These are phyloP conservation scores for Cyanoramphus novaezelandiae DNA, from an alignment of 2,113 vertebrate species.

Conservation along the genomic window DNA sequence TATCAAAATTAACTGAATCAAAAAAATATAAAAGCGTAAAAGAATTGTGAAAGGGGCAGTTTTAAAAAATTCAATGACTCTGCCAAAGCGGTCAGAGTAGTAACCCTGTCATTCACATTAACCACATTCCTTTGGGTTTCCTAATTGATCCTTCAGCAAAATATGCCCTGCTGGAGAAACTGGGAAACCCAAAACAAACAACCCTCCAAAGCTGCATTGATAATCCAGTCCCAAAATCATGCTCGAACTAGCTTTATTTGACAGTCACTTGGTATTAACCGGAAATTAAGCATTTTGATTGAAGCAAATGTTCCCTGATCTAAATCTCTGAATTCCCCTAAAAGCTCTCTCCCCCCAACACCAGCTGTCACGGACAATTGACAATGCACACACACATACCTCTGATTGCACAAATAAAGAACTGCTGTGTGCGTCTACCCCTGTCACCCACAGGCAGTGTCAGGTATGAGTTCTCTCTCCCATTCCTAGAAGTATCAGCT, in stretches of 20 bases:
- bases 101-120: slow-evolving; percentile 2
- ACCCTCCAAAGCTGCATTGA: neutral
- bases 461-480: neutral
- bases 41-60: neutral
- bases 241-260: slow-evolving; percentile 45
- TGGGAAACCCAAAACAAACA: neutral
- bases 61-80: neutral
- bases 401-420: neutral
- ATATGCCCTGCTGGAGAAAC: neutral
- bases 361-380: slow-evolving; percentile 41
- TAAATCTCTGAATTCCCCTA: slow-evolving; percentile 28
- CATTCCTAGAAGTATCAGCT: neutral
- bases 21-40: neutral
- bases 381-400: neutral
- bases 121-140: slow-evolving; percentile 8
- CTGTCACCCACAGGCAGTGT: neutral
- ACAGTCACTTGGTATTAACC: neutral
- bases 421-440: neutral
- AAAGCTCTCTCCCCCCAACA: neutral
- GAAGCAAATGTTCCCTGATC: slow-evolving; percentile 34
- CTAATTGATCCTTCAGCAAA: slow-evolving; percentile 13
- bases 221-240: slow-evolving; percentile 20
- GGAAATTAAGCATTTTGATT: slow-evolving; percentile 34
- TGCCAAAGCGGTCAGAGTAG: neutral
- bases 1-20: neutral